Conservation (phyloP, 2,113 vertebrate genomes). For the Rattus rattus region DNA sequence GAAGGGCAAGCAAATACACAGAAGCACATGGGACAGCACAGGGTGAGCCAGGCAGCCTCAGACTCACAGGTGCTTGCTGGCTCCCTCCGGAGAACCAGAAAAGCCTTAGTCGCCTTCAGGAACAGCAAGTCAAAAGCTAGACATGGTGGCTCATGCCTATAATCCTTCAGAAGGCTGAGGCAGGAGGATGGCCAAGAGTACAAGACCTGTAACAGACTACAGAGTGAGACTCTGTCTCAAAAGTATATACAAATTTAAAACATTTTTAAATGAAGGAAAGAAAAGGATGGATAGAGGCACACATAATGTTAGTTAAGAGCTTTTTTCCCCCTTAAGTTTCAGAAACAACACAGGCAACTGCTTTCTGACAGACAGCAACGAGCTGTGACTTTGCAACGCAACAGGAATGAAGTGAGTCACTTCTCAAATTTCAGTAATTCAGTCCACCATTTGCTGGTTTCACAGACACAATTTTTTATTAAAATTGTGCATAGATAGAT, state of each 20-base stretch:
- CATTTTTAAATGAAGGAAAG: background rate
- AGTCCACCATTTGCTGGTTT: background rate
- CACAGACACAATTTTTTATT: constrained; percentile 68
- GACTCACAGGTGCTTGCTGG: background rate
- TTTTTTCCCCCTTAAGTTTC: background rate
- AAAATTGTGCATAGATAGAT: constrained; percentile 83
- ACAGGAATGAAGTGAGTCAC: background rate
- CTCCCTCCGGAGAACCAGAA: background rate
- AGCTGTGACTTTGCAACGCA: background rate
- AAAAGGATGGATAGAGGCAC: background rate
- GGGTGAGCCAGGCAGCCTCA: background rate
- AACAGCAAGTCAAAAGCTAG: background rate
- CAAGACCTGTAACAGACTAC: background rate
- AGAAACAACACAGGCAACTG: background rate
- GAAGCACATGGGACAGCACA: rapidly evolving
- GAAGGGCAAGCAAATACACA: rapidly evolving
- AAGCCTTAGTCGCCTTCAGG: background rate
- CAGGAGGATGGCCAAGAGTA: background rate
- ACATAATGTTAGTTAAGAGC: background rate
- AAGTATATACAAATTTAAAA: background rate
- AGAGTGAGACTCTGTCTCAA: background rate
- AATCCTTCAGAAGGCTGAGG: background rate
- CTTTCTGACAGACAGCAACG: background rate
- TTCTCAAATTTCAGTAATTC: constrained; percentile 13
- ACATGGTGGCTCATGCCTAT: background rate